These are phyloP conservation scores for Carassius gibelio DNA, from an alignment of 2,113 vertebrate genomes.

Conservation along the genomic window DNA sequence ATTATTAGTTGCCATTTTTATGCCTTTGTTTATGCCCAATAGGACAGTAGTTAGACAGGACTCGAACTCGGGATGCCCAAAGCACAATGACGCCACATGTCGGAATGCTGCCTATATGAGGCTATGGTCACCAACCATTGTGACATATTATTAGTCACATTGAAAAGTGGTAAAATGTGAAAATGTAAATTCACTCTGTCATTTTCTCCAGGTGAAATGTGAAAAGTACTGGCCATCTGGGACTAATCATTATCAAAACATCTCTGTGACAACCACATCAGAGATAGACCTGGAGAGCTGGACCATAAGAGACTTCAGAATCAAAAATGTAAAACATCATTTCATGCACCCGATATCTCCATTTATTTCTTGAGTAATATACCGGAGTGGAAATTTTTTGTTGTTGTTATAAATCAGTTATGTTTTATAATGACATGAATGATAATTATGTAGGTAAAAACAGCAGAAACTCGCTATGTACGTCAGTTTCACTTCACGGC, in stretches of 20 bases:
- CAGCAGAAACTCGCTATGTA: slow-evolving; percentile 79
- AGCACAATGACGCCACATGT: no score
- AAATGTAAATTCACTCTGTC: background rate
- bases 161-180: no score
- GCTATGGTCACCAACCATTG: no score
- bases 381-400: background rate
- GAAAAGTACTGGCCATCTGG: slow-evolving; percentile 90
- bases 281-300: slow-evolving; percentile 87
- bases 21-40: no score
- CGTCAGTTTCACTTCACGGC: slow-evolving; percentile 96
- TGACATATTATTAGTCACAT: background rate
- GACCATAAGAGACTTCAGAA: slow-evolving; percentile 90
- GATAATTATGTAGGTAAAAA: slow-evolving; percentile 73
- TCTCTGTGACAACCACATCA: slow-evolving; percentile 81
- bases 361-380: background rate
- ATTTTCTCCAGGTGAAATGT: slow-evolving; percentile 85
- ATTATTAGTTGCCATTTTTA: no score
- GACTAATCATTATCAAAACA: slow-evolving; percentile 76
- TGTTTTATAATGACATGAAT: background rate
- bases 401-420: background rate
- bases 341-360: background rate
- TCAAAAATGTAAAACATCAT: slow-evolving; percentile 83
- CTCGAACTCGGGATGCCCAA: no score
- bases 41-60: no score
- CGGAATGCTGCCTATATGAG: no score